These are phyloP conservation scores for Scortum barcoo DNA, from an alignment of 2,113 vertebrate species.

Conservation along the genomic window DNA sequence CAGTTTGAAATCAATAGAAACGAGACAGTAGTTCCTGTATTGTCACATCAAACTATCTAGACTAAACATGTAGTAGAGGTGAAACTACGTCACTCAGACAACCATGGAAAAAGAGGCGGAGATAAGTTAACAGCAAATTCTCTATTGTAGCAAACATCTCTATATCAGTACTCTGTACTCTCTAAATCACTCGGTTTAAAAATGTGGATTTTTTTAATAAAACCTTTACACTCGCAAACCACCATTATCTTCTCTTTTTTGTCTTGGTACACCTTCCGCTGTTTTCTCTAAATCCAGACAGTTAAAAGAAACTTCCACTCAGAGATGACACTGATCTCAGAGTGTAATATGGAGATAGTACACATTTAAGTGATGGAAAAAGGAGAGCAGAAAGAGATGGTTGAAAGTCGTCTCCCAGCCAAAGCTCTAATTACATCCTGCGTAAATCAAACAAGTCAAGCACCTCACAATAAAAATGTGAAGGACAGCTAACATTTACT, in stretches of 20 bases:
- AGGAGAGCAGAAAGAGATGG: not conserved
- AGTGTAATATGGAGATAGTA: not conserved
- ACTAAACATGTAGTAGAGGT: not conserved
- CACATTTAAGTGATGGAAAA: not conserved
- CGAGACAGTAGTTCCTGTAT: constrained; percentile 35
- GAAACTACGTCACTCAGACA: not conserved
- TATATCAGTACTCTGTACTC: too few species aligned
- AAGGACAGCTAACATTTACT: not conserved
- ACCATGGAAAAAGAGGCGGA: too few species aligned
- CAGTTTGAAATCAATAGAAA: constrained; percentile 83
- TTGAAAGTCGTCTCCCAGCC: not conserved
- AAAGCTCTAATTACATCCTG: not conserved
- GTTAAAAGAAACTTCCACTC: constrained; percentile 2
- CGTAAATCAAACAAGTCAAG: not conserved
- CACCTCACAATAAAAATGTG: not conserved
- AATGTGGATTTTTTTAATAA: not conserved
- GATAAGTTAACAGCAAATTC: too few species aligned
- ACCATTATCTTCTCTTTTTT: not conserved
- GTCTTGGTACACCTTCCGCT: too few species aligned
- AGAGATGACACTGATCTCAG: not conserved
- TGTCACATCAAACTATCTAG: constrained; percentile 8
- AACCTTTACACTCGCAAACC: not conserved
- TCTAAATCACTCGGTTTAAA: too few species aligned
- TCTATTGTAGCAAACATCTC: not conserved
- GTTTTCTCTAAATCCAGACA: not conserved